These are phyloP conservation scores for Hiodon tergisus DNA, from an alignment of 2,113 vertebrate species.

Conservation along the genomic window DNA sequence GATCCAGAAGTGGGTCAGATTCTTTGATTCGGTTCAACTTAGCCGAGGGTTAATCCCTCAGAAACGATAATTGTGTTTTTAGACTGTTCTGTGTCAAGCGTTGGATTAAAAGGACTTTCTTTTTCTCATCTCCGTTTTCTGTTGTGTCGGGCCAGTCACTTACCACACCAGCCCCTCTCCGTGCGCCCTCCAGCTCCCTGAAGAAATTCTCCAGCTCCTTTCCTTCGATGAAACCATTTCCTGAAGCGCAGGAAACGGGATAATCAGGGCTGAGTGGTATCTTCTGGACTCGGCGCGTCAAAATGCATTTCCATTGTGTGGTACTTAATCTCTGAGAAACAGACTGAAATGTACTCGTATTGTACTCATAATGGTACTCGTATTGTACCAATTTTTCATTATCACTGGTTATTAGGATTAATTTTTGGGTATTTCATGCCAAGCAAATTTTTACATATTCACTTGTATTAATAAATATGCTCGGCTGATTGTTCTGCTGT, in stretches of 20 bases:
- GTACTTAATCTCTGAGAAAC: too few species aligned
- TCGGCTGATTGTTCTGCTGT: too few species aligned
- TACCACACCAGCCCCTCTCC: constrained; percentile 88
- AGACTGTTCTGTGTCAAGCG: background rate
- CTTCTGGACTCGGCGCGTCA: background rate
- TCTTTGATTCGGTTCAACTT: background rate
- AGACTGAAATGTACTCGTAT: too few species aligned
- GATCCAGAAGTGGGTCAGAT: too few species aligned
- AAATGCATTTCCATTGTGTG: background rate
- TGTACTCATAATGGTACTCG: too few species aligned
- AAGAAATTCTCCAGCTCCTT: constrained; percentile 98
- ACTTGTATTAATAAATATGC: too few species aligned
- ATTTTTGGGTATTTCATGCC: too few species aligned
- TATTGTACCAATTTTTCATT: too few species aligned
- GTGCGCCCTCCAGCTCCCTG: constrained; percentile 81
- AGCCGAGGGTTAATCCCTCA: background rate
- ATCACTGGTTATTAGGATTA: too few species aligned
- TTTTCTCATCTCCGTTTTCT: background rate
- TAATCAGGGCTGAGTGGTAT: background rate
- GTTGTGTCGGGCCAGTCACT: constrained; percentile 44
- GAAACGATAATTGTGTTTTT: background rate
- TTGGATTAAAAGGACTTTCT: background rate
- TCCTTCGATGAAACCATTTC: constrained; percentile 95
- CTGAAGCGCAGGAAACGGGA: constrained; percentile 48
- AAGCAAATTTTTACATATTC: too few species aligned